Base-by-base conservation (phyloP, 2,888 invertebrate species). In the Dolichomitus sp. region DNA sequence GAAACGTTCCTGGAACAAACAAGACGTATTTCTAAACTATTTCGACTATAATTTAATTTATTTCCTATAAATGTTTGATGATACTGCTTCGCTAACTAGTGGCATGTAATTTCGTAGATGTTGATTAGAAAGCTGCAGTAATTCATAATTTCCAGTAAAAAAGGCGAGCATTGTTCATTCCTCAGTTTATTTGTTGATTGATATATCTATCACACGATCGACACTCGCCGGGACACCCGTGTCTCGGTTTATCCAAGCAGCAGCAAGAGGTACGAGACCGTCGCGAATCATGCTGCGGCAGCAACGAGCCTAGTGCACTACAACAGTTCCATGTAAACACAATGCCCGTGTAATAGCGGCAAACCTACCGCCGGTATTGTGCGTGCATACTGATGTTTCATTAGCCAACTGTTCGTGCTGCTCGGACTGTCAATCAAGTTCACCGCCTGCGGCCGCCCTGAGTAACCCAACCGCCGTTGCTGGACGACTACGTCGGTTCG, bases 301-400 rank as follows among this genome's bases (percentile, higher is more conserved):
- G 59, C 23, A 42, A 42, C 54, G 63, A 48, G 48, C 76, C 19
- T 61, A 19, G 54, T 19, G 52, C 65, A 45, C 61, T 19, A 23
- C n/a, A 30, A 40, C 37, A 40, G 61, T 76, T 73, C 66, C 69
- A 83, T 85, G 83, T 83, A 84, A 84, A 86, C 83, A 86, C 83
- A 85, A 89, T 89, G 89, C 87, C 73, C 81, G 86, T 88, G 88
- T 89, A 91, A 89, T 91, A 89, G 89, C 86, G 87, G 88, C 85
- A 79, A 86, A 88, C 85, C 81, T 82, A 80, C 82, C 66, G 78
- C 65, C 72, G 84, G 84, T 84, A 88, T 87, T 91, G 90, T 91
- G 89, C 89, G 88, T 89, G 90, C 90, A 92, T 90, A 91, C 92
- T 91, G 92, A 92, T 91, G 92, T 92, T 92, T 92, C 92, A 92